A percentile compares a stretch with the other conserved stretches of the same genome.
Evolutionary conservation across 2,113 vertebrate species (phyloP).

Genomic region (Taxidea taxus): DNA sequence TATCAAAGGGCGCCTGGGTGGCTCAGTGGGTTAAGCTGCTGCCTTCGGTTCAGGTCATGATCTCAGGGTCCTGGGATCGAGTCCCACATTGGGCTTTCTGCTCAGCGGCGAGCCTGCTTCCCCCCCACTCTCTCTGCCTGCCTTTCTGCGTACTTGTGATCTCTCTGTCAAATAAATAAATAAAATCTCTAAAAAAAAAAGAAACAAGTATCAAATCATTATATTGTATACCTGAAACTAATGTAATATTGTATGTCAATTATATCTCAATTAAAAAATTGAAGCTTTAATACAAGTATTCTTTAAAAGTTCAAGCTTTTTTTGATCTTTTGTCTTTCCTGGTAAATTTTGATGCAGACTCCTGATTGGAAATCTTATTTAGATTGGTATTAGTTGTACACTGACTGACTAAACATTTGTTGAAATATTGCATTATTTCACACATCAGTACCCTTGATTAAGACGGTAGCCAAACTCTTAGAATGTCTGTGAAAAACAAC

Average conservation of each 20-base stretch:
- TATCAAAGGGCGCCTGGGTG: too few relatives aligned
- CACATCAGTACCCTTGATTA: not conserved
- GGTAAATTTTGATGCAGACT: not conserved
- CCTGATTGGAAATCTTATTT: not conserved
- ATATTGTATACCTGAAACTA: not conserved
- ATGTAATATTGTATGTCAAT: not conserved
- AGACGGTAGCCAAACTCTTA: not conserved
- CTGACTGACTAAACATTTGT: not conserved
- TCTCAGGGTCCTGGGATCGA: too few relatives aligned
- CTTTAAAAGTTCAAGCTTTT: not conserved
- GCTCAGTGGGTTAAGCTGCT: too few relatives aligned
- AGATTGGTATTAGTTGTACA: not conserved
- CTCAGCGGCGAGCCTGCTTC: too few relatives aligned
- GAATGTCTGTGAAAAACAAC: constrained; percentile 19
- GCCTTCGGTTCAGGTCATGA: too few relatives aligned
- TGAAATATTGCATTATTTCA: constrained; percentile 14
- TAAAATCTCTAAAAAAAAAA: too few relatives aligned
- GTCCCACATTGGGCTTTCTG: too few relatives aligned
- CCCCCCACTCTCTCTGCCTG: too few relatives aligned
- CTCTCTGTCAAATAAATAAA: too few relatives aligned
- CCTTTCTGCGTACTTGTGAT: too few relatives aligned
- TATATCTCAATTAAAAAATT: not conserved
- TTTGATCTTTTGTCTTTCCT: not conserved
- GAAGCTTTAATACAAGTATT: not conserved
- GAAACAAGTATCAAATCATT: not conserved